These are phyloP conservation scores for Meloidogyne floridensis DNA, from an alignment of 1,140 invertebrate genomes.

Conservation along the genomic window DNA sequence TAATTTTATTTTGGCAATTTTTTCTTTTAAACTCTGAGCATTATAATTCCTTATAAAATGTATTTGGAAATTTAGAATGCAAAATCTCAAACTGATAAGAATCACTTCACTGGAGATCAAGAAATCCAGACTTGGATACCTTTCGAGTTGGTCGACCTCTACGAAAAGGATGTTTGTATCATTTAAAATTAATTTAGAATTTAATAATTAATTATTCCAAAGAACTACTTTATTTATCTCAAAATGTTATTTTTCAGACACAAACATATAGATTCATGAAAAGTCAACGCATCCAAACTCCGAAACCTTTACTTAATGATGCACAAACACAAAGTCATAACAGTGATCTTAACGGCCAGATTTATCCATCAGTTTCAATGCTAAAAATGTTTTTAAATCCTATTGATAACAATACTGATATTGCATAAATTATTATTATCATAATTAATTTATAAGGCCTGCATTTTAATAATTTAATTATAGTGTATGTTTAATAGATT, in stretches of 20 bases:
- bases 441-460: not conserved
- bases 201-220: not conserved
- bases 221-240: no score
- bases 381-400: not conserved
- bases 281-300: slow-evolving; percentile 60
- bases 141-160: slow-evolving; percentile 47
- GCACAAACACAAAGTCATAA: slow-evolving; percentile 52
- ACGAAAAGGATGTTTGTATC: slow-evolving; percentile 47
- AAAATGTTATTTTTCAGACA: not conserved
- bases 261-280: slow-evolving; percentile 58
- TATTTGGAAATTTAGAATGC: not conserved
- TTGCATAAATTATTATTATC: not conserved
- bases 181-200: not conserved
- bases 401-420: not conserved
- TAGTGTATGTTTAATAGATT: no score
- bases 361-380: slow-evolving; percentile 2
- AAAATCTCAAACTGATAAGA: not conserved
- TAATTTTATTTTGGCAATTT: not conserved
- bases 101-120: not conserved
- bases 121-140: slow-evolving; percentile 53
- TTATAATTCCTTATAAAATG: not conserved
- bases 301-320: slow-evolving; percentile 46
- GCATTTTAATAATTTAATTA: no score
- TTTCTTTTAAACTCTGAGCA: not conserved
- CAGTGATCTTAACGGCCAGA: not conserved